phyloP scores from a whole-genome alignment of 2,113 vertebrate genomes.

The Brienomyrus longianalis region DNA sequence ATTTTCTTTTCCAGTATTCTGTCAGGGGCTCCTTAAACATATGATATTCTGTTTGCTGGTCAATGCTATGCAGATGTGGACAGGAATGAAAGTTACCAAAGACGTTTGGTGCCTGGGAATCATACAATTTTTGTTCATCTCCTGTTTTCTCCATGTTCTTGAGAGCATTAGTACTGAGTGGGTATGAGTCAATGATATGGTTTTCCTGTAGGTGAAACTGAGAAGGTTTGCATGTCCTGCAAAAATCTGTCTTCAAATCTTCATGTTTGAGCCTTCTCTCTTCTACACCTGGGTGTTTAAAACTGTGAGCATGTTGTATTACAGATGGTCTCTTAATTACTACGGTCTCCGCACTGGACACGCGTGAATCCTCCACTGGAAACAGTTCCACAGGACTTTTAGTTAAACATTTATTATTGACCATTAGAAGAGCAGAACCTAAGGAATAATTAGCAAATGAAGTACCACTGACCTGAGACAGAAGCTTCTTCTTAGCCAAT shows the following conservation, averaged over 20 bases:
- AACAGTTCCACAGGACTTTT: constrained; percentile 61
- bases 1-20: constrained; percentile 66
- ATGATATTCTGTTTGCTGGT: constrained; percentile 80
- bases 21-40: constrained; percentile 71
- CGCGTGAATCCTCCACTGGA: constrained; percentile 51
- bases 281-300: constrained; percentile 58
- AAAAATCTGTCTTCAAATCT: constrained; percentile 58
- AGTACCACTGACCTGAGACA: constrained; percentile 83
- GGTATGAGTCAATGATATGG: constrained; percentile 69
- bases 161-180: constrained; percentile 59
- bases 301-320: constrained; percentile 87
- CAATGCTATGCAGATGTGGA: constrained; percentile 84
- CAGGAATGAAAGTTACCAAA: constrained; percentile 83
- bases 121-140: constrained; percentile 65
- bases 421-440: constrained; percentile 66
- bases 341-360: constrained; percentile 57
- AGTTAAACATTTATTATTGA: constrained; percentile 67
- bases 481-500: constrained; percentile 88
- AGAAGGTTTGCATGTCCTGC: constrained; percentile 59
- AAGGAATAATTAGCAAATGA: constrained; percentile 68
- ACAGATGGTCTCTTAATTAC: constrained; percentile 79
- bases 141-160: constrained; percentile 67
- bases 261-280: constrained; percentile 58
- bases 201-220: constrained; percentile 65
- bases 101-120: constrained; percentile 68